Evolutionary conservation across 2,113 vertebrate genomes (phyloP).

Genomic region (Crotalus viridis): DNA sequence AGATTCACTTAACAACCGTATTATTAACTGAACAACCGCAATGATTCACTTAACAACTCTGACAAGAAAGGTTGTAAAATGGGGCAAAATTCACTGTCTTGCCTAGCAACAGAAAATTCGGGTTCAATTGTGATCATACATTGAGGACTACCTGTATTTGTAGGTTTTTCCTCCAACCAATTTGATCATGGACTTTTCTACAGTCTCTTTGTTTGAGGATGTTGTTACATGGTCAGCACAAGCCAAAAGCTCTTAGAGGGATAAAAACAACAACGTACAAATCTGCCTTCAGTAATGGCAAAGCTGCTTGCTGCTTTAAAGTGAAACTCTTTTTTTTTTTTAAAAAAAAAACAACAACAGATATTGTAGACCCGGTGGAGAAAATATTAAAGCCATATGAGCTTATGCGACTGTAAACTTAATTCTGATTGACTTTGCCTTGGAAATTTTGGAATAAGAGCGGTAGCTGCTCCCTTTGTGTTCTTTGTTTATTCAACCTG

Average conservation of each 20-base stretch:
- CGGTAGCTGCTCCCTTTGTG: conserved; percentile 50
- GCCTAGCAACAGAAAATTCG: too few relatives aligned
- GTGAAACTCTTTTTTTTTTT: not conserved
- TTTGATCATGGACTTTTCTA: not conserved
- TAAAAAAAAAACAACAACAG: conserved; percentile 14
- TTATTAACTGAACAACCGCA: not conserved
- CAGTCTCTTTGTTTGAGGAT: not conserved
- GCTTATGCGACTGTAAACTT: conserved; percentile 8
- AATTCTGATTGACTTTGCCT: conserved; percentile 49
- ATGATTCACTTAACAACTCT: not conserved
- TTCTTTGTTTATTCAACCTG: conserved; percentile 48
- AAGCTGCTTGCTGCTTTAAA: conserved; percentile 26
- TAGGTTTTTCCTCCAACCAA: not conserved
- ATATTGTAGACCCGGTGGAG: conserved; percentile 4
- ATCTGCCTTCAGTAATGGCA: conserved; percentile 7
- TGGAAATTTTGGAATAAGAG: conserved; percentile 57
- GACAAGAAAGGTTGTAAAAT: not conserved
- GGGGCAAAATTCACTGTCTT: too few relatives aligned
- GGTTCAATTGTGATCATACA: not conserved
- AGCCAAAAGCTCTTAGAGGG: not conserved
- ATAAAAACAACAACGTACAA: not conserved
- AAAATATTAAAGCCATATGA: conserved; percentile 1
- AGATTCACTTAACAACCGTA: not conserved
- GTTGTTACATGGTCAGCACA: not conserved
- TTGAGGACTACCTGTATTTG: not conserved